Base-by-base conservation (phyloP, 2,797 vertebrate species). In the Pantherophis alleghaniensis region DNA sequence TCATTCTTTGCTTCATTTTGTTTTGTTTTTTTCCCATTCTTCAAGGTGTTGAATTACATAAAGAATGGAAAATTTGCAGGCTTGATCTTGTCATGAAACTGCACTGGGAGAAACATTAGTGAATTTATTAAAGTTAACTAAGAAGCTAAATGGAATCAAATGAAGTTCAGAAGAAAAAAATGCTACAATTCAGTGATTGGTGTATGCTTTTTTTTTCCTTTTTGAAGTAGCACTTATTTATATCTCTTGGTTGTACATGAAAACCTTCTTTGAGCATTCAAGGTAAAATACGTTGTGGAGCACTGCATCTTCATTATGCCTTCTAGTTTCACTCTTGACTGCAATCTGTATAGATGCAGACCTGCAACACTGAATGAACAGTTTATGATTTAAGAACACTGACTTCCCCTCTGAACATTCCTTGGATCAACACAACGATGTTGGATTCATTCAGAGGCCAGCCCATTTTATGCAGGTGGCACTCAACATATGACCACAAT, bases 21-120 rank as follows among this genome's bases (percentile, higher is more conserved):
- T 14, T 11, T 14, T 74, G 96, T 97, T 98, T 98, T 83, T 98
- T 51, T 51, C 5, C 47, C 98, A 96, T 98, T 97, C 98, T 98
- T 98, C 97, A 97, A 98, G 98, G 98, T 98, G 96, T 88, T 98
- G 98, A 98, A 98, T 98, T 98, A 98, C 94, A 96, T 95, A 96
- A 96, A 97, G 94, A 97, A 94, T 57, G 95, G 91, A 94, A 96
- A 96, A 94, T 94, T 92, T 95, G 66, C 90, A 93, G 96, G 94
- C 66, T 63, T 93, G 57, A 91, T 94, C 5, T 95, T 96, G 96
- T 89, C 60, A 1, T 69, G 94, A 83, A 96, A 95, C 89, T 94
- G 3, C 74, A 94, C 95, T 88, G 87, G 93, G 96, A 95, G 93
- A 92, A 94, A 96, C 94, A 95, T 96, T 96, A 94, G 87, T 55